Evolutionary conservation across 2,888 invertebrate genomes (phyloP).

Genomic region (Gibbula magus): DNA sequence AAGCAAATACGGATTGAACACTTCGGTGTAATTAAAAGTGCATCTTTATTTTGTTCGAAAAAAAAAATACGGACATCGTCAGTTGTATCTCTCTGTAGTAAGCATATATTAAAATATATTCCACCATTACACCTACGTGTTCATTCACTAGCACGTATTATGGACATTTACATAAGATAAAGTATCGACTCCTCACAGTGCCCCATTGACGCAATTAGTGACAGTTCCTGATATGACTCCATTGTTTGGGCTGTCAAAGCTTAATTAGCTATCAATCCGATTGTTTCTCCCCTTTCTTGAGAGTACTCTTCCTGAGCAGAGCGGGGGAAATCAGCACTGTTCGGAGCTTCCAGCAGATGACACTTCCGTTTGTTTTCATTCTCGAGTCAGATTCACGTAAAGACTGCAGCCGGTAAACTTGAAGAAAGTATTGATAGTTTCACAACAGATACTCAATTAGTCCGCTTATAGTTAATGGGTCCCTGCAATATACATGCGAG

Average conservation of each 20-base stretch:
- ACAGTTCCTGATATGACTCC: too few species aligned
- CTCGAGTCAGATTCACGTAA: background rate
- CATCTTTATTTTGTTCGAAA: too few species aligned
- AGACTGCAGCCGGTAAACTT: background rate
- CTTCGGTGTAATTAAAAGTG: too few species aligned
- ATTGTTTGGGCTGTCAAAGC: background rate
- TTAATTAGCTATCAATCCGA: background rate
- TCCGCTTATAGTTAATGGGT: background rate
- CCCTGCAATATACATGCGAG: background rate
- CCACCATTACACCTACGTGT: too few species aligned
- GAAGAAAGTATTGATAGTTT: constrained; percentile 1
- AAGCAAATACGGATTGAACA: too few species aligned
- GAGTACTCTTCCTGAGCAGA: background rate
- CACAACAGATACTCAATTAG: background rate
- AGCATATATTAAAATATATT: too few species aligned
- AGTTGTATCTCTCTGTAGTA: too few species aligned
- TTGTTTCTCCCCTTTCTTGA: background rate
- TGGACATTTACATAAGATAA: too few species aligned
- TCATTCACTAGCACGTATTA: too few species aligned
- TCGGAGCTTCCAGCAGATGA: background rate
- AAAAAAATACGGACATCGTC: too few species aligned
- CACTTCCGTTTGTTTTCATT: background rate
- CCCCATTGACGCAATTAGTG: too few species aligned
- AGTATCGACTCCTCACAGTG: too few species aligned
- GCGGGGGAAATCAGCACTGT: background rate